phyloP scores from a whole-genome alignment of 1,140 invertebrate genomes.

The Trichonephila clavipes region DNA sequence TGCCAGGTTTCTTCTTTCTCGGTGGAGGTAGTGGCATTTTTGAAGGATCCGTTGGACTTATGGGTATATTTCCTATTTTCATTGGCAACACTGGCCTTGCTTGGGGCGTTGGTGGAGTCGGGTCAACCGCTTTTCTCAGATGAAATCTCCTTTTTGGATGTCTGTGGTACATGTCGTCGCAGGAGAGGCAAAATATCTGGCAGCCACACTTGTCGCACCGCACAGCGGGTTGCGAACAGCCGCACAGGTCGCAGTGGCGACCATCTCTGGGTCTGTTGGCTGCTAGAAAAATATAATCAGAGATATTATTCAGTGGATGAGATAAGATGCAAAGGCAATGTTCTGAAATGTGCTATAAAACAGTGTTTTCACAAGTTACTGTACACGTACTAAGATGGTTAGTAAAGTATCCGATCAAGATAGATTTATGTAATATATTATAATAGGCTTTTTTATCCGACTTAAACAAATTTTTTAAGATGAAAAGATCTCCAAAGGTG shows the following conservation, averaged over 20 bases:
- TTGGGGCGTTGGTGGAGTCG: not conserved
- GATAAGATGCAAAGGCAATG: too few relatives aligned
- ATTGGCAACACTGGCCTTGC: constrained; percentile 57
- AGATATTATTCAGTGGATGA: not conserved
- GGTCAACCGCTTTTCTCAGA: constrained; percentile 84
- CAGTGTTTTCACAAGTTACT: too few relatives aligned
- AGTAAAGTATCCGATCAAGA: too few relatives aligned
- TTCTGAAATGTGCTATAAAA: too few relatives aligned
- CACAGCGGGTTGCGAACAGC: constrained; percentile 87
- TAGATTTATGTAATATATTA: too few relatives aligned
- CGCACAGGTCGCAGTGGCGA: constrained; percentile 88
- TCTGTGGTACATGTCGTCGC: constrained; percentile 96
- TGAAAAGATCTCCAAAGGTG: too few relatives aligned
- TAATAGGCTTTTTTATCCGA: too few relatives aligned
- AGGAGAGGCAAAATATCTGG: constrained; percentile 87
- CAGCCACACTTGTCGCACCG: constrained; percentile 89
- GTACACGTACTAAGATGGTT: too few relatives aligned
- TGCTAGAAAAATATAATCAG: not conserved
- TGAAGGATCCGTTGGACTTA: constrained; percentile 81
- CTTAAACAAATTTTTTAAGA: too few relatives aligned
- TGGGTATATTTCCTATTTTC: constrained; percentile 39
- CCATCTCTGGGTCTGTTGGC: constrained; percentile 60
- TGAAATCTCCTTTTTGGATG: constrained; percentile 93
- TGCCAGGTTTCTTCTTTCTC: constrained; percentile 84
- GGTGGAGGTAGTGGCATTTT: constrained; percentile 91